A percentile compares a stretch with the other conserved stretches of the same genome.
Evolutionary conservation across 2,888 invertebrate genomes (phyloP).

Genomic region (Caenorhabditis zanzibari): DNA sequence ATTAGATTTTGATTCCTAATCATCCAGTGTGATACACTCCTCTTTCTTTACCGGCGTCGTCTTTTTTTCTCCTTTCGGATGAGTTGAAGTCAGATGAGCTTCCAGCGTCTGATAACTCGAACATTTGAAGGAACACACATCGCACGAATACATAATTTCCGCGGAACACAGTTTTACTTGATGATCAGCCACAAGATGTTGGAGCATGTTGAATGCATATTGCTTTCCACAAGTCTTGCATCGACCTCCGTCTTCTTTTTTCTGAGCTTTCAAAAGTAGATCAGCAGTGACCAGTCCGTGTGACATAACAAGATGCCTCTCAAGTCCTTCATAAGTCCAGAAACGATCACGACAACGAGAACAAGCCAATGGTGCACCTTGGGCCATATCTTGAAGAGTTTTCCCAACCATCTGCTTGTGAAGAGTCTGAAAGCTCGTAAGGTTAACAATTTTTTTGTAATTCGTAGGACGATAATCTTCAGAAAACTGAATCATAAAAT

Average conservation of each 20-base stretch:
- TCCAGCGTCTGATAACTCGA: slow-evolving; percentile 80
- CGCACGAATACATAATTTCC: slow-evolving; percentile 82
- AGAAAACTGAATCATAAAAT: too few species aligned
- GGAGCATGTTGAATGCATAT: slow-evolving; percentile 83
- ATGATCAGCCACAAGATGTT: slow-evolving; percentile 82
- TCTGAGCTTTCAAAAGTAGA: slow-evolving; percentile 96
- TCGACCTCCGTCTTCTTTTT: slow-evolving; percentile 94
- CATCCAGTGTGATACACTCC: slow-evolving; percentile 74
- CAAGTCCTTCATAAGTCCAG: slow-evolving; percentile 97
- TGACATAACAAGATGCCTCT: slow-evolving; percentile 94
- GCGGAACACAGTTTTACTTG: slow-evolving; percentile 81
- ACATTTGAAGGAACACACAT: slow-evolving; percentile 78
- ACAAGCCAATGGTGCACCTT: slow-evolving; percentile 82
- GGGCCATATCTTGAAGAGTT: slow-evolving; percentile 75
- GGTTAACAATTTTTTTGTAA: neutral
- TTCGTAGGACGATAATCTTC: neutral
- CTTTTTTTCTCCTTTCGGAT: slow-evolving; percentile 76
- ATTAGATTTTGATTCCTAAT: slow-evolving; percentile 49
- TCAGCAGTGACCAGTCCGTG: slow-evolving; percentile 96
- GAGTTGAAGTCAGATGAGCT: slow-evolving; percentile 76
- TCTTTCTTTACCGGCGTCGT: slow-evolving; percentile 54
- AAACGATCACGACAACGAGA: slow-evolving; percentile 86
- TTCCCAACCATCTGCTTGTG: slow-evolving; percentile 80
- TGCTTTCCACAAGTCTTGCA: slow-evolving; percentile 94
- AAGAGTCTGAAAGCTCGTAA: slow-evolving; percentile 63